These are phyloP conservation scores for Vireo griseus DNA, from an alignment of 2,797 vertebrate genomes.

Conservation along the genomic window DNA sequence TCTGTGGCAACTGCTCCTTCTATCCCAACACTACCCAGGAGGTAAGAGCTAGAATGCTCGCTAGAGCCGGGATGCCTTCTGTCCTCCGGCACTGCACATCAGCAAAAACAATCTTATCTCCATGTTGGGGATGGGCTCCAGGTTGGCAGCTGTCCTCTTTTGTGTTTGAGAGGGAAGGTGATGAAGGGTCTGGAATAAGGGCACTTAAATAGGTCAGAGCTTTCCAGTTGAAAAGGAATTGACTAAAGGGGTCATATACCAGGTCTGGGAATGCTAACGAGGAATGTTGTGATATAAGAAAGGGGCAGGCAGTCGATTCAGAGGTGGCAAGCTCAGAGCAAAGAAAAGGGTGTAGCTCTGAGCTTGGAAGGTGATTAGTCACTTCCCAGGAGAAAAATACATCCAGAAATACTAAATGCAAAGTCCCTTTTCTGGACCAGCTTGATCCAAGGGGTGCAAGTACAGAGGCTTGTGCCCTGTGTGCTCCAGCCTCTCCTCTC, in stretches of 20 bases:
- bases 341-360: neutral
- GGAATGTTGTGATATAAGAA: neutral
- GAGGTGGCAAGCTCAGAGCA: neutral
- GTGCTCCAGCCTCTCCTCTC: neutral
- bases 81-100: neutral
- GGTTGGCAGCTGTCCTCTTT: neutral
- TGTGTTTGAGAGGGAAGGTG: neutral
- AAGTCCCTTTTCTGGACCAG: neutral
- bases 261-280: neutral
- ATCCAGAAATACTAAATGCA: neutral
- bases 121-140: rapidly evolving
- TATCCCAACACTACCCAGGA: conserved; percentile 50
- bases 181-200: neutral
- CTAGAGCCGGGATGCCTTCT: neutral
- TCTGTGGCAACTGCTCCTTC: conserved; percentile 83
- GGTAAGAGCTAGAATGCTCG: neutral
- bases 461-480: neutral
- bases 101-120: neutral
- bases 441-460: neutral
- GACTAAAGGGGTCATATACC: neutral
- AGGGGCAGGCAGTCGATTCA: neutral
- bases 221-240: neutral
- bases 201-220: conserved; percentile 29
- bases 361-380: neutral
- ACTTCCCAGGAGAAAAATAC: neutral